These are phyloP conservation scores for pig (Sus scrofa) DNA, from an alignment of 2,113 vertebrate species.

Conservation along the genomic window DNA sequence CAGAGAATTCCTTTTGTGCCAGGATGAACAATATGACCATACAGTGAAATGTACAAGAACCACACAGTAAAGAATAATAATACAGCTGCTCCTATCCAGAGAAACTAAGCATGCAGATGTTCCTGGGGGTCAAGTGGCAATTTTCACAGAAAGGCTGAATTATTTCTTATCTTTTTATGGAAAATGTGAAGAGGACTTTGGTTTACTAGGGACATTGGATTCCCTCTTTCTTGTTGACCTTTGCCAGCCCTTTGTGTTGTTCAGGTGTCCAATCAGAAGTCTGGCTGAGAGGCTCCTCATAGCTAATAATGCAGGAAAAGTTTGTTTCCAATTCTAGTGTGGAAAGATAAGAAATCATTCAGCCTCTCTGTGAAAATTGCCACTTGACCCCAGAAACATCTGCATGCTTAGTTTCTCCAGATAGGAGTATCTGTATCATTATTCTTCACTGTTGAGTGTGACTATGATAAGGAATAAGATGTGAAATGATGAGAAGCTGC, in stretches of 20 bases:
- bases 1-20: conserved; percentile 58
- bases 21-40: background rate
- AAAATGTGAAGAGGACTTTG: conserved; percentile 9
- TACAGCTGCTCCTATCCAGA: background rate
- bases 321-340: background rate
- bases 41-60: background rate
- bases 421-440: background rate
- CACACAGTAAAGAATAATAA: background rate
- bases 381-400: background rate
- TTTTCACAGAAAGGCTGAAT: conserved; percentile 16
- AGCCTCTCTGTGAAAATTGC: conserved; percentile 9
- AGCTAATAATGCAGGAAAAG: background rate
- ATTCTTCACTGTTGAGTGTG: background rate
- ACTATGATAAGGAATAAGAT: background rate
- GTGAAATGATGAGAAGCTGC: background rate
- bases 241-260: background rate
- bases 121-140: background rate
- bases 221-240: conserved; percentile 24
- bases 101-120: background rate
- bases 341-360: background rate
- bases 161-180: background rate
- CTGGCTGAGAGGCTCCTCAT: background rate
- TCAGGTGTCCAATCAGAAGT: background rate
- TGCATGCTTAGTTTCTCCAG: background rate
- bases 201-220: background rate